phyloP scores from a whole-genome alignment of 2,888 invertebrate genomes.

The Metacarcinus magister region DNA sequence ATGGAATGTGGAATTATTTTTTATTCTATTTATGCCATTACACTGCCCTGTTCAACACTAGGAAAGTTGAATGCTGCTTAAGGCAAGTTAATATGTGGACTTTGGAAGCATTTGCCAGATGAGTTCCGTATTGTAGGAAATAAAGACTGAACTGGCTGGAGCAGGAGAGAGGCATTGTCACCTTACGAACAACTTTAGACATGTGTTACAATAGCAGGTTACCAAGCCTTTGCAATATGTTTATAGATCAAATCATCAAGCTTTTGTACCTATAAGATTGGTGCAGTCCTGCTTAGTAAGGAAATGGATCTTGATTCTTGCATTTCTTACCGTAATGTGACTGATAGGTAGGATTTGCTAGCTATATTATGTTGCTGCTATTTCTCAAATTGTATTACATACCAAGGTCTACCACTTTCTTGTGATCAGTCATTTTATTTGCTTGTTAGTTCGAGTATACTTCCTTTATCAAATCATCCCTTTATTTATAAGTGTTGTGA shows the following conservation, averaged over 20 bases:
- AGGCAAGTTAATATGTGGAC: background rate
- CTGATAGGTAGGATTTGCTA: background rate
- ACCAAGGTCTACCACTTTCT: background rate
- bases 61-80: background rate
- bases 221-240: background rate
- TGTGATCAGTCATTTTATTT: too few relatives aligned
- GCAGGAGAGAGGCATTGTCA: background rate
- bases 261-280: too few relatives aligned
- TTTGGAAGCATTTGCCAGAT: background rate
- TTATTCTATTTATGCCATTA: background rate
- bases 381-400: background rate
- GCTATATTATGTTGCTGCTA: background rate
- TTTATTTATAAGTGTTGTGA: too few relatives aligned
- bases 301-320: background rate
- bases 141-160: background rate
- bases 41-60: background rate
- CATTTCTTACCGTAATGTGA: background rate
- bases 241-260: too few relatives aligned
- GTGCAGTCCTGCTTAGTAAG: background rate
- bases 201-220: background rate
- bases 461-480: too few relatives aligned
- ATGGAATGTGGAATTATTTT: background rate
- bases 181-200: background rate
- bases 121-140: background rate
- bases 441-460: too few relatives aligned